Conservation (phyloP, 2,797 vertebrate genomes). For the Siniperca undulata region DNA sequence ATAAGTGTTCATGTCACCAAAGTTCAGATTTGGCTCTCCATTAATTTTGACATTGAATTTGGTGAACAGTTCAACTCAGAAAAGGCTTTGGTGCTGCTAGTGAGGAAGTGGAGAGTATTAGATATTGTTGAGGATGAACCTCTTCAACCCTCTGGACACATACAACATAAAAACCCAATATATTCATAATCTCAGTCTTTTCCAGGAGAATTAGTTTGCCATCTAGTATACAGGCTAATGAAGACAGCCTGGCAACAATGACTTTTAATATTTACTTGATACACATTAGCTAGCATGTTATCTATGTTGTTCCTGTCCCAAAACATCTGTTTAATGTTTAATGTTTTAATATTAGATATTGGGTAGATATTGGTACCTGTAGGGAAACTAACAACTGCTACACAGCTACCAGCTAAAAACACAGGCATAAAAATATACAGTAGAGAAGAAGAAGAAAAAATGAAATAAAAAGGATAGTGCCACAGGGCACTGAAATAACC, state of each 20-base stretch:
- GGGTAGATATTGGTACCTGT: not conserved
- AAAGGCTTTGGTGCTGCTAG: not conserved
- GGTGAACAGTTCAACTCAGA: not conserved
- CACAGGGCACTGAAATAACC: not conserved
- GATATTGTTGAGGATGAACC: not conserved
- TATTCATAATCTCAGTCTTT: not conserved
- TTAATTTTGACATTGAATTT: not conserved
- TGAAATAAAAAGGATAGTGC: not conserved
- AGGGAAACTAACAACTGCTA: not conserved
- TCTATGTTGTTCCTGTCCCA: not conserved
- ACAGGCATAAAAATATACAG: not conserved
- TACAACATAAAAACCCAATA: not conserved
- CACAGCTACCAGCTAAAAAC: not conserved
- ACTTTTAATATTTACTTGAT: not conserved
- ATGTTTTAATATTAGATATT: no score
- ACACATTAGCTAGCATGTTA: not conserved
- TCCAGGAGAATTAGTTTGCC: not conserved
- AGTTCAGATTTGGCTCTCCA: not conserved
- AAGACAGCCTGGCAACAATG: not conserved
- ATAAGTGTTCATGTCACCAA: no score
- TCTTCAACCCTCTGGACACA: not conserved
- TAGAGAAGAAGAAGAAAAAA: not conserved
- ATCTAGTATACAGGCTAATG: not conserved
- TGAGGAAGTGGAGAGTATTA: not conserved
- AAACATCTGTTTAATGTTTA: no score